These are phyloP conservation scores for Oreortyx pictus DNA, from an alignment of 2,797 vertebrate species.

Conservation along the genomic window DNA sequence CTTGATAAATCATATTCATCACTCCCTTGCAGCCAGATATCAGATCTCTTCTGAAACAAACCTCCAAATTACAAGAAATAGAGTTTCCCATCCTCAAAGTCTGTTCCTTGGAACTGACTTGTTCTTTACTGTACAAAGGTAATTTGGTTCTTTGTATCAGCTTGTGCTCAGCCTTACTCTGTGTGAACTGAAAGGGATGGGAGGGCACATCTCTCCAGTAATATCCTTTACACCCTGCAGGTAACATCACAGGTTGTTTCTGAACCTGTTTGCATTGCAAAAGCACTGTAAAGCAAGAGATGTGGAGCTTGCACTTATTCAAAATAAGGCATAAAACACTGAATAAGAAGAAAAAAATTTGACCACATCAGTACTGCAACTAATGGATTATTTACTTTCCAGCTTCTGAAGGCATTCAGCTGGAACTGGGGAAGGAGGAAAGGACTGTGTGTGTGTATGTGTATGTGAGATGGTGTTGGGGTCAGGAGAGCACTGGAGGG, in stretches of 20 bases:
- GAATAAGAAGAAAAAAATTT: conserved; percentile 38
- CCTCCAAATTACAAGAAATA: neutral
- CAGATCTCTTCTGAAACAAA: neutral
- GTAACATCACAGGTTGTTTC: neutral
- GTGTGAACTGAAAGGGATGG: neutral
- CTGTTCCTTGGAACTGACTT: neutral
- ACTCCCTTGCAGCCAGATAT: neutral
- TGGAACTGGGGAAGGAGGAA: conserved; percentile 38
- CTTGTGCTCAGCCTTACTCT: too few relatives aligned
- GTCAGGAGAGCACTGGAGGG: conserved; percentile 65
- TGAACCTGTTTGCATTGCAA: neutral
- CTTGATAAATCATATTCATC: neutral
- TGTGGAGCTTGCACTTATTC: neutral
- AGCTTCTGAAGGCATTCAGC: conserved; percentile 56
- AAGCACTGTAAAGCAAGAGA: neutral
- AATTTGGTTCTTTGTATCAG: neutral
- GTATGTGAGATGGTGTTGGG: conserved; percentile 1
- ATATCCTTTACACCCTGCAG: neutral
- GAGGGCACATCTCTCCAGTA: neutral
- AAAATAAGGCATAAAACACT: neutral
- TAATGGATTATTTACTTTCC: conserved; percentile 57
- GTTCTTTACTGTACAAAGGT: neutral
- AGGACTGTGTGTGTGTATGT: neutral
- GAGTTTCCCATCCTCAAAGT: neutral
- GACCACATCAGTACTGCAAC: neutral